These are phyloP conservation scores for Hyposoter dolosus DNA, from an alignment of 2,888 invertebrate genomes.

Conservation along the genomic window DNA sequence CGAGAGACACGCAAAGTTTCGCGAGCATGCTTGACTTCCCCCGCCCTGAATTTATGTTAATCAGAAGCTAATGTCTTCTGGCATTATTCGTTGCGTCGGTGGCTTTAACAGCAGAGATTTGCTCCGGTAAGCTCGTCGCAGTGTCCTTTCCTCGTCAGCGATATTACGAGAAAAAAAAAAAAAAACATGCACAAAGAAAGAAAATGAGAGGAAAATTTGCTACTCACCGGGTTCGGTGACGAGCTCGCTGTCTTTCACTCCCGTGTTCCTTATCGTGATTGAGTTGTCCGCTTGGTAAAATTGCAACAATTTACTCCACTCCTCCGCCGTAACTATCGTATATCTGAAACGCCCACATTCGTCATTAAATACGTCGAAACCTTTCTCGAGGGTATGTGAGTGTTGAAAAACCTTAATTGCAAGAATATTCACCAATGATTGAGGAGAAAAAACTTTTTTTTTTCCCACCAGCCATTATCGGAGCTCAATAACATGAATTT, in stretches of 20 bases:
- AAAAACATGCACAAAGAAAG: neutral
- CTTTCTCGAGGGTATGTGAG: no score
- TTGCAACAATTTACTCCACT: conserved; percentile 79
- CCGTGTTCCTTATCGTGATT: conserved; percentile 74
- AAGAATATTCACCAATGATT: neutral
- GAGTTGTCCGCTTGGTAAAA: conserved; percentile 79
- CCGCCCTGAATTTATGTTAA: conserved; percentile 81
- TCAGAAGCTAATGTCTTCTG: conserved; percentile 83
- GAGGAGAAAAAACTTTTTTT: neutral
- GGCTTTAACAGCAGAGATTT: conserved; percentile 10
- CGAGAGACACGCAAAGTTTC: conserved; percentile 29
- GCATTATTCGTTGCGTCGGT: conserved; percentile 79
- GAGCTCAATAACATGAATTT: neutral
- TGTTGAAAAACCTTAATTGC: neutral
- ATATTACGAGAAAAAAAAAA: conserved; percentile 18
- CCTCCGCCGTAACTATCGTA: conserved; percentile 78
- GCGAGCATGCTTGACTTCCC: conserved; percentile 36
- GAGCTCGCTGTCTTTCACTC: conserved; percentile 66
- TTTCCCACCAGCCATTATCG: neutral
- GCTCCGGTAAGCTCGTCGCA: conserved; percentile 1
- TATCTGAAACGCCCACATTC: conserved; percentile 75
- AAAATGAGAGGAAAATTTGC: neutral
- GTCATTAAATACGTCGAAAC: neutral
- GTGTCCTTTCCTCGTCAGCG: conserved; percentile 50
- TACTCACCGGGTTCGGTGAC: conserved; percentile 76